Base-by-base conservation (phyloP, 2,113 vertebrate species). In the Noctilio leporinus region DNA sequence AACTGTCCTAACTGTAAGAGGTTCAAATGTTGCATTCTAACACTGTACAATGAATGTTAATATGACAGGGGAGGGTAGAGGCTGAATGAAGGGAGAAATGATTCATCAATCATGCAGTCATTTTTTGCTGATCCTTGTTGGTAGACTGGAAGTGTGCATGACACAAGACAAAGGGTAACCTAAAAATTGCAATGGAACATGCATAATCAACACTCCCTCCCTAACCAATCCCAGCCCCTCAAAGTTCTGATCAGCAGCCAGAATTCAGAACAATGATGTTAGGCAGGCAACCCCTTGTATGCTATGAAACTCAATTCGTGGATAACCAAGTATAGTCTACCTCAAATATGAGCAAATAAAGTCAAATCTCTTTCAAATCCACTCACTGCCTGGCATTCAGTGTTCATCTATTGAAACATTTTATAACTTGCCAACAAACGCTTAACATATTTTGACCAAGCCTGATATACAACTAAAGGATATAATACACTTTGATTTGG, bases 271-370 rank as follows among this genome's bases (percentile, higher is more conserved):
- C 53, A 69, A 67, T 14, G 87, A 51, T 43, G 24, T 73, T 28
- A 55, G 57, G 80, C 40, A 55, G 57, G 80, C 40, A 77, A 72
- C 28, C 33, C 38, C 57, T 76, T 72, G 15, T 38, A 2, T 72
- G 38, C 26, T 47, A 33, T 62, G 47, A 57, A 92, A 93, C 15
- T 89, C 33, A 59, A 30, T 62, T 82, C 59, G 28, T 64, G 49
- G 59, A 40, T 87, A 93, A 92, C 70, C 70, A 86, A 90, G 70
- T 53, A 26, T 43, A 24, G 59, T 26, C 80, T 75, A 47, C 7
- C 84, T 40, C 90, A 67, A 92, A 93, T 47, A 59, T 72, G 55
- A 85, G 28, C 89, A 81, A 83, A 89, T 51, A 75, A 81, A 88
- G 88, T 19, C 19, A 93, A 86, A 80, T 78, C 22, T 49, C 65